Evolutionary conservation across 2,797 vertebrate genomes (phyloP).

Genomic region (Sebastolobus altivelis): DNA sequence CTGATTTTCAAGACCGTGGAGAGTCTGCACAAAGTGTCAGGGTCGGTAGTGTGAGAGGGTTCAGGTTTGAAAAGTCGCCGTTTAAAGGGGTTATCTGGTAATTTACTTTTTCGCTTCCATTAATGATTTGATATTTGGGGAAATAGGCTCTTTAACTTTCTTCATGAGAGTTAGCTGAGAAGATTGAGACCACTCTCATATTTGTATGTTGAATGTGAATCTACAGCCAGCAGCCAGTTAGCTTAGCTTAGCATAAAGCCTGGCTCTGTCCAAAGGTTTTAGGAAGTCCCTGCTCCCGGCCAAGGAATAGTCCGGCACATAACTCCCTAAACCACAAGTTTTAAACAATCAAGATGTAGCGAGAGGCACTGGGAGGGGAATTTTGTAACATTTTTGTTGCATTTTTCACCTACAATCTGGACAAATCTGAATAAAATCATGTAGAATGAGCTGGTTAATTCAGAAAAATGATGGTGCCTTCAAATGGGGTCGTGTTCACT

Average conservation of each 20-base stretch:
- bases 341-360: neutral
- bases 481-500: too few relatives aligned
- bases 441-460: neutral
- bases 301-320: neutral
- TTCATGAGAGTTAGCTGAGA: neutral
- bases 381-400: neutral
- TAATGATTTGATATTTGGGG: neutral
- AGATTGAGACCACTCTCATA: neutral
- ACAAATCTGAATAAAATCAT: neutral
- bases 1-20: neutral
- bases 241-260: neutral
- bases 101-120: neutral
- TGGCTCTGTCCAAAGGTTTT: neutral
- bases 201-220: neutral
- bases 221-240: slow-evolving; percentile 8
- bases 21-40: neutral
- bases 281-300: neutral
- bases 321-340: neutral
- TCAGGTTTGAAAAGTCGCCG: neutral
- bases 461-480: neutral
- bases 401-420: neutral
- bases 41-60: neutral
- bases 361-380: neutral
- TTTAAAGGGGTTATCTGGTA: neutral
- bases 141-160: neutral